Evolutionary conservation across 2,797 vertebrate species (phyloP).

Genomic region (Sphenopsis melanotis): DNA sequence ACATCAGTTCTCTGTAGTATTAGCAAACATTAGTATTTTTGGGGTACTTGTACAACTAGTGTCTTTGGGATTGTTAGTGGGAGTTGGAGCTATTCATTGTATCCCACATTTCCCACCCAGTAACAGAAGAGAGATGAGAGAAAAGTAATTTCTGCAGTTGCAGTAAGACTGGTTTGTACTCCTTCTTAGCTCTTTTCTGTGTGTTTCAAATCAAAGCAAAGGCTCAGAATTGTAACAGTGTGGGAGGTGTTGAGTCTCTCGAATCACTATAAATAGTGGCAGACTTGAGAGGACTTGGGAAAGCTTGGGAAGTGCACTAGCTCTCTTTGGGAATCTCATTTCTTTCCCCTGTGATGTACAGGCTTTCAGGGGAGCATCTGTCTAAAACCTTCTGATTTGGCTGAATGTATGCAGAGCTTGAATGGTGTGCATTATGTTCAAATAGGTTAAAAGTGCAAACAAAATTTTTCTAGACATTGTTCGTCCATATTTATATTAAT

Average conservation of each 20-base stretch:
- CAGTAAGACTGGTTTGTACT: background rate
- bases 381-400: background rate
- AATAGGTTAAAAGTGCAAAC: background rate
- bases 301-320: background rate
- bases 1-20: background rate
- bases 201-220: background rate
- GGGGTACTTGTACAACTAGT: background rate
- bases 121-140: background rate
- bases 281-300: background rate
- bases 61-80: background rate
- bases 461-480: background rate
- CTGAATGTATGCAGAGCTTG: background rate
- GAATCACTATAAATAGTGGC: background rate
- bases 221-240: background rate
- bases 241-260: background rate
- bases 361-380: background rate
- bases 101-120: background rate
- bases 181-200: background rate
- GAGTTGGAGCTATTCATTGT: background rate
- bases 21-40: background rate
- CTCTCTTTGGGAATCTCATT: background rate
- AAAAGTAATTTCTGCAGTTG: background rate
- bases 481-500: fast-evolving
- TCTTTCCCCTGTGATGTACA: fast-evolving
- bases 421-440: background rate